Evolutionary conservation across 2,797 vertebrate species (phyloP), one percentile per base, ranked within the genome.

Genomic region (Limnodromus scolopaceus): DNA sequence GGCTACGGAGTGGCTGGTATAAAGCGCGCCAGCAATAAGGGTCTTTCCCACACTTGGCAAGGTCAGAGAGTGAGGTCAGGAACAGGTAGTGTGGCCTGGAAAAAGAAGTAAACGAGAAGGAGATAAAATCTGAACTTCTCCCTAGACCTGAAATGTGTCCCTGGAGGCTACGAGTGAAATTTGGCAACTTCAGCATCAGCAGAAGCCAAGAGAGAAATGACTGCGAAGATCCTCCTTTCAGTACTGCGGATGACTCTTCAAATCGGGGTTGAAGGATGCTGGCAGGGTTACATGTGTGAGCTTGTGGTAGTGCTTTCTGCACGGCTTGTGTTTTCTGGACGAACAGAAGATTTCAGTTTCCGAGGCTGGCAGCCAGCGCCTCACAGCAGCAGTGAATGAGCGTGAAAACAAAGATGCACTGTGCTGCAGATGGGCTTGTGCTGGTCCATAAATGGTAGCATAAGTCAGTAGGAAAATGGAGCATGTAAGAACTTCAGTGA

Each of bases 261-360:
- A 63, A 70, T 22, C 5, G 8, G 13, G 39, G 32, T 11, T 46
- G 32, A 82, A 71, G 34, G 79, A 66, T 64, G 48, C 55, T 87
- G 92, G n/a, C 74, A 74, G 78, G 28, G 39, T 45, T 43, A 23
- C 74, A 36, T 7, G 7, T 87, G 19, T 69, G 58, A 89, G 43
- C 39, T 66, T 60, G 46, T 63, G 34, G 13, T 41, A 4, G 27
- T 79, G 39, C 41, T 48, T 92, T 77, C 60, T 79, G n/a, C 38
- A 19, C 15, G 10, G 55, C 63, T 87, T 48, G 39, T 96, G 2
- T 79, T 76, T 89, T 89, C 46, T 64, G 72, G 46, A 48, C n/a
- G 24, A 94, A 93, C 18, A 74, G 76, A 81, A 79, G 87, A 85
- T 72, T 91, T 89, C 20, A 10, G 39, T 94, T 95, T 85, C 64